Conservation (phyloP, 2,797 vertebrate genomes). For the Myotis pilosus region DNA sequence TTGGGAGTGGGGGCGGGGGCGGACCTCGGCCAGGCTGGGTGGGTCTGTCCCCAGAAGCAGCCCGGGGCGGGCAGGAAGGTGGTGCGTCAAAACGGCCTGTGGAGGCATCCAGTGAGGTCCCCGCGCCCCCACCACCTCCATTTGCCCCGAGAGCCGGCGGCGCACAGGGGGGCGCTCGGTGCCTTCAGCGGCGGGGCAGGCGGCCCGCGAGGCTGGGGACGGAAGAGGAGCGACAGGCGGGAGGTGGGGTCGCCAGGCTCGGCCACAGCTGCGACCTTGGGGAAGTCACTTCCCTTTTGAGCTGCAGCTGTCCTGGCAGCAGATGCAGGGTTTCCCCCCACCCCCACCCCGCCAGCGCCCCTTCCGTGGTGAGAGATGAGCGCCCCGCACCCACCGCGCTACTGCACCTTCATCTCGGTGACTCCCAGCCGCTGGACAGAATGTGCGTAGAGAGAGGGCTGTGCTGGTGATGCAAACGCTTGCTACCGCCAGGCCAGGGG, state of each 20-base stretch:
- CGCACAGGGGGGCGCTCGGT: background rate
- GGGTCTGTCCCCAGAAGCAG: background rate
- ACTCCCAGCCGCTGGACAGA: background rate
- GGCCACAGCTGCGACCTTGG: background rate
- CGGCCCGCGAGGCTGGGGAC: background rate
- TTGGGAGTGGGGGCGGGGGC: background rate
- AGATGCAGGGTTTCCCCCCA: background rate
- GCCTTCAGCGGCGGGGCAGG: background rate
- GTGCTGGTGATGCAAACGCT: background rate
- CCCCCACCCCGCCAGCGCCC: too few relatives aligned
- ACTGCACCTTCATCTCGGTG: background rate
- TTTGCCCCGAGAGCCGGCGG: background rate
- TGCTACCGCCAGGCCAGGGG: background rate
- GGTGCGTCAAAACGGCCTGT: background rate
- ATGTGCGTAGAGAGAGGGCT: background rate
- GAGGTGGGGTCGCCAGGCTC: background rate
- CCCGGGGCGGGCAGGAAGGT: background rate
- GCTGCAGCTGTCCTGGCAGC: background rate
- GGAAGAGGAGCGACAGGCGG: background rate
- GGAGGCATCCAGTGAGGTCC: background rate
- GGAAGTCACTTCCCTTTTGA: background rate
- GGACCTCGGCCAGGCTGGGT: background rate
- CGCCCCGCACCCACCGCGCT: accelerated
- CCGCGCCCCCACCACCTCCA: accelerated
- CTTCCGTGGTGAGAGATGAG: background rate